Evolutionary conservation across 2,113 vertebrate genomes (phyloP), one percentile per base, ranked within the genome.

Genomic region (Nansenia antarctica): DNA sequence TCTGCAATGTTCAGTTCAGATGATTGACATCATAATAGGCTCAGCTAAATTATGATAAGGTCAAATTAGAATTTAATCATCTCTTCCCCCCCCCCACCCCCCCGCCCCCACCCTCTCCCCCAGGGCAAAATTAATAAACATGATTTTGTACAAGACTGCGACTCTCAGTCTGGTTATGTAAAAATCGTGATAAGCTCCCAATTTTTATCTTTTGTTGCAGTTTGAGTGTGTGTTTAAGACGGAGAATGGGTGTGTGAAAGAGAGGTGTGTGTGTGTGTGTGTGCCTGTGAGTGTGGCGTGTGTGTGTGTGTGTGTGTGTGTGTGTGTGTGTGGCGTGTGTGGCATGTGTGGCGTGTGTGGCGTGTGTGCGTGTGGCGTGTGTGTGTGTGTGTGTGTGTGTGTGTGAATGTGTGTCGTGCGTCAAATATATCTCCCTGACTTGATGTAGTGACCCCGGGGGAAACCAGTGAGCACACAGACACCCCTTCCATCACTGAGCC

Each of bases 1-100:
- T 77, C 67, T 82, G 74, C 69, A 73, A 77, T 73, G 60, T 82
- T 62, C 58, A 78, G 73, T 85, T 79, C 61, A 79, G 85, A 77
- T 87, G 88, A 90, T 88, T 90, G 88, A 86, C 87, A 88, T 90
- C 80, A 85, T 90, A 89, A 89, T 88, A 74, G 78, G 82, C 85
- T 85, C 74, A 73, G 80, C 82, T 88, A 85, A 91, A 91, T 87
- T 82, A 85, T 90, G 86, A 91, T 88, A 86, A 90, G 86, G 87
- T 90, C 88, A 87, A 89, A 91, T 90, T 90, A 88, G 84, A 92
- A 90, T 90, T 83, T 89, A 91, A 91, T 91, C 82, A 88, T 89
- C 81, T 82, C 75, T 70, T 70, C 85, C 86, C 84, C 84, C 32
- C n/a, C n/a, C n/a, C n/a, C n/a, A n/a, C n/a, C n/a, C n/a, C n/a